Percentiles rank a stretch among this genome's conserved stretches.
Evolutionary conservation across 1,140 invertebrate species (phyloP).

Genomic region (Lasioglossum baleicum): DNA sequence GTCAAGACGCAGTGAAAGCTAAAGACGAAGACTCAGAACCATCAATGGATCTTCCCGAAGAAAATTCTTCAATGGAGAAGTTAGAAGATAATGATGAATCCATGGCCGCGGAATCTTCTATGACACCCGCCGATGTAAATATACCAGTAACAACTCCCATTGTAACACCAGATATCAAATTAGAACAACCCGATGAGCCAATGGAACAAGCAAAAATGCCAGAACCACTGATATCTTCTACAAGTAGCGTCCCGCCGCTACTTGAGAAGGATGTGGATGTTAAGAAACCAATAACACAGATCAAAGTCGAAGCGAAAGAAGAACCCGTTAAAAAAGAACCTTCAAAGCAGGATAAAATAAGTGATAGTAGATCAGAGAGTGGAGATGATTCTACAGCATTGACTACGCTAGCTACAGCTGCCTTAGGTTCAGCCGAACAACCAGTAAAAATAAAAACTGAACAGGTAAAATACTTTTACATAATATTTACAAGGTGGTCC

Average conservation of each 20-base stretch:
- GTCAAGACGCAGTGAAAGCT: slow-evolving; percentile 43
- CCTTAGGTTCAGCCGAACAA: slow-evolving; percentile 82
- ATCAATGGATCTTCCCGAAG: slow-evolving; percentile 23
- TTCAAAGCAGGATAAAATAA: slow-evolving; percentile 68
- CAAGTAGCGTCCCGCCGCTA: slow-evolving; percentile 62
- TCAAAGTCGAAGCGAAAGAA: slow-evolving; percentile 64
- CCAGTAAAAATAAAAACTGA: slow-evolving; percentile 71
- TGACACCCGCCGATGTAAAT: slow-evolving; percentile 25
- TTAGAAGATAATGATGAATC: slow-evolving; percentile 58
- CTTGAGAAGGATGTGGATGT: slow-evolving; percentile 66
- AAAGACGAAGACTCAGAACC: slow-evolving; percentile 42
- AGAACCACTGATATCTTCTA: slow-evolving; percentile 28
- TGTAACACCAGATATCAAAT: slow-evolving; percentile 42
- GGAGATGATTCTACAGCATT: slow-evolving; percentile 83
- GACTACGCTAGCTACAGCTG: slow-evolving; percentile 87
- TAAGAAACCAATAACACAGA: slow-evolving; percentile 41
- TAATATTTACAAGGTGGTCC: background rate
- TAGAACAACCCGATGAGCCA: slow-evolving; percentile 47
- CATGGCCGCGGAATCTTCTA: slow-evolving; percentile 42
- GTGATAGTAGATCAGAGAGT: slow-evolving; percentile 60
- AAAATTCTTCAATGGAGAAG: slow-evolving; percentile 45
- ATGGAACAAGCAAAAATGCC: slow-evolving; percentile 46
- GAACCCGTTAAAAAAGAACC: slow-evolving; percentile 49
- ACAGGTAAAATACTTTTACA: slow-evolving; percentile 56
- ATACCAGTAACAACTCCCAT: slow-evolving; percentile 36